Base-by-base conservation (phyloP, 2,888 invertebrate species). In the Eueremaeus valkanovi region DNA sequence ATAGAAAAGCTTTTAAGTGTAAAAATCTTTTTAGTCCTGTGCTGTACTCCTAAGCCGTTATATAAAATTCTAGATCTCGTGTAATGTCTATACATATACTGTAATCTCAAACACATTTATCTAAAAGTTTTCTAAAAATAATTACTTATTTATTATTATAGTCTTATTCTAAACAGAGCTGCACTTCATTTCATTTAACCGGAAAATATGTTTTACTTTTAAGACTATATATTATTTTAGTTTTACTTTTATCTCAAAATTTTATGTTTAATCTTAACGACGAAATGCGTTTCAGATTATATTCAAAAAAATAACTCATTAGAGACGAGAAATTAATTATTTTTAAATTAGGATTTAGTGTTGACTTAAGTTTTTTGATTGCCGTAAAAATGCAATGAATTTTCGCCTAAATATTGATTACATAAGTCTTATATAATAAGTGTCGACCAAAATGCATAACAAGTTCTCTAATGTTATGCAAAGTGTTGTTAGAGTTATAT, bases 111-210 rank as follows among this genome's bases (percentile, higher is more conserved):
- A n/a, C 49, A 21, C 21, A 49, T 55, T 55, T 21, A 55, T 55
- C 55, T 55, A 55, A 55, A 55, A 55, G 55, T 55, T 55, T n/a
- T 55, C 55, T 55, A 55, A 55, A 55, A 55, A 55, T 55, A 55
- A 55, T 55, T 27, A 55, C 27, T 55, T 55, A 55, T 55, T 55
- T 55, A 55, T 55, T 55, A 55, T 55, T 55, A 55, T 24, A 51
- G 51, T 45, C 51, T 51, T 51, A 40, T 6, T 40, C 40, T 18
- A 16, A 45, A 45, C 36, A 36, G 36, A 36, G 6, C 11, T 36
- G 5, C 36, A 36, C 5, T 36, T 8, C 36, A 36, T 36, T 36
- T 36, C 36, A 36, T 8, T 11, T n/a, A n/a, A n/a, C n/a, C 36
- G 36, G n/a, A 36, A 36, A 36, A 36, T 36, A n/a, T n/a, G n/a